Base-by-base conservation (phyloP, 1,140 invertebrate species). In the Drosophila ficusphila region DNA sequence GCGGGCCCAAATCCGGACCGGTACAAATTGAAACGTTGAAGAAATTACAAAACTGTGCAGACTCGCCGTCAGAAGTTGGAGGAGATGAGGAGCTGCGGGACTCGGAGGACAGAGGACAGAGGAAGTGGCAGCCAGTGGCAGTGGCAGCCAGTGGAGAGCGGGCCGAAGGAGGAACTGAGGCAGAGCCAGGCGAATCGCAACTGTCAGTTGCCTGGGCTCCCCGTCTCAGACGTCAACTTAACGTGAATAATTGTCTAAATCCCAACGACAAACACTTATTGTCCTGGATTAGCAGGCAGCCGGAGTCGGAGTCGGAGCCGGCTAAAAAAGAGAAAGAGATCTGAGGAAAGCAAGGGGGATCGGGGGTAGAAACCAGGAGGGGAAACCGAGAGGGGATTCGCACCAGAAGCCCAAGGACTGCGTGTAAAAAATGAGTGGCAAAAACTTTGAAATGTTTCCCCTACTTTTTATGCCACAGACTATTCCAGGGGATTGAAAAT, bases 171-270 rank as follows among this genome's bases (percentile, higher is more conserved):
- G 68, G 64, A 51, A 62, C 75, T 57, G 67, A 79, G 53, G 58
- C 61, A 39, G 23, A 33, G 39, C n/a, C 34, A 33, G 49, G 69
- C 71, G 76, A 71, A 53, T 51, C 69, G 70, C 60, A 75, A 76
- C 65, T 81, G 77, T 79, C 77, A 76, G 64, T 60, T 76, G 71
- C 82, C 77, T 56, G 73, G 62, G 82, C 73, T 58, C 47, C 82
- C 82, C 83, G 70, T 68, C 82, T 88, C 82, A 89, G 83, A 82
- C 83, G 82, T 88, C 82, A 89, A 88, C 82, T 88, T 88, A 88
- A 88, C 82, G 82, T 88, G 82, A 88, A 88, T 88, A 88, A 88
- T 88, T 88, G 82, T 88, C 82, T 83, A 88, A 88, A 88, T 88
- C 82, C 82, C 82, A 89, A 88, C 83, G 82, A 88, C 82, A 88